Evolutionary conservation across 2,888 invertebrate species (phyloP).

Genomic region (Clitarchus hookeri): DNA sequence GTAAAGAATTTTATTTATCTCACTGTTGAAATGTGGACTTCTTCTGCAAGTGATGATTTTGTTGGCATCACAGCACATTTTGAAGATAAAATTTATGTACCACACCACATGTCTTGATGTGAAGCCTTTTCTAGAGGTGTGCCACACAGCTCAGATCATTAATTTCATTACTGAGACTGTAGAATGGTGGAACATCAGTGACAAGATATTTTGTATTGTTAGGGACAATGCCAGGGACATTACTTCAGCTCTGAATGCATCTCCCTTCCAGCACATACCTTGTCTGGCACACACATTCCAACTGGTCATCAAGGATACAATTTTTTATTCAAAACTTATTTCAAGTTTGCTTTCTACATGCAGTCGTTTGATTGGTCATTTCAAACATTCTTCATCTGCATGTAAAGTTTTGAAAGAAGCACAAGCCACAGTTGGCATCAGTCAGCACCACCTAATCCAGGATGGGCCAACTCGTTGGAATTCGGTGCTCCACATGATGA

Average conservation of each 20-base stretch:
- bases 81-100: neutral
- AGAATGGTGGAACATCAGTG: neutral
- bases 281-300: too few relatives aligned
- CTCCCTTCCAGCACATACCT: too few relatives aligned
- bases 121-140: neutral
- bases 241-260: too few relatives aligned
- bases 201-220: neutral
- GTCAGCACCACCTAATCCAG: conserved; percentile 2
- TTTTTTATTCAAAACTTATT: too few relatives aligned
- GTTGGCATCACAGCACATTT: neutral
- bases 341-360: conserved; percentile 10
- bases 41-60: neutral
- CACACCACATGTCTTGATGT: neutral
- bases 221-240: too few relatives aligned
- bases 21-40: neutral
- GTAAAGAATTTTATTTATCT: neutral
- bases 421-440: neutral
- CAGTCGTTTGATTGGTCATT: conserved; percentile 22
- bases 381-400: neutral
- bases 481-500: neutral
- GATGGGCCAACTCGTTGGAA: too few relatives aligned
- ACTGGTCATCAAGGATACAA: too few relatives aligned
- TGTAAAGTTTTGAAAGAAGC: conserved; percentile 3
- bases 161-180: neutral
- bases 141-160: neutral